Percentiles rank a stretch among this genome's conserved stretches.
Evolutionary conservation across 2,888 invertebrate species (phyloP).

Genomic region (Meta bourneti): DNA sequence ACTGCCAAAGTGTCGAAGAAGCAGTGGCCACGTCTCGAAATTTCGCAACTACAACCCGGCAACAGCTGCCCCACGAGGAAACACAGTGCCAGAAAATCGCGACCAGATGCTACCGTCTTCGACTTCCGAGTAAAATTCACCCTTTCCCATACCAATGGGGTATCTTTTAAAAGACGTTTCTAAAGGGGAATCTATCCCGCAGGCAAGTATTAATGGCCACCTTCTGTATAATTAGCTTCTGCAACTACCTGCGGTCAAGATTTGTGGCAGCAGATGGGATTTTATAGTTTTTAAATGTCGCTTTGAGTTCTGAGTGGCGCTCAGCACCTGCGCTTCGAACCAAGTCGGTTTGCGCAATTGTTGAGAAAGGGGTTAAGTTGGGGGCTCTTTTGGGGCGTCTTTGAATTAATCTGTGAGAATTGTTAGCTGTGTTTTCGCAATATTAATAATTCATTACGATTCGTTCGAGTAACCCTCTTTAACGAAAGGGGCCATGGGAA

Average conservation of each 20-base stretch:
- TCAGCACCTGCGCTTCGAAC: not conserved
- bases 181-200: not conserved
- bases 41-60: not conserved
- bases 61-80: not conserved
- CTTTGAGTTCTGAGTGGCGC: not conserved
- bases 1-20: not conserved
- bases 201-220: not conserved
- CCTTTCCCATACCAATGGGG: not conserved
- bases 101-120: no score
- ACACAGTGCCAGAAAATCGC: not conserved
- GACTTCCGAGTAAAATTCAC: not conserved
- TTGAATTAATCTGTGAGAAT: no score
- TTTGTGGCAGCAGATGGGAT: not conserved
- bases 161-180: not conserved
- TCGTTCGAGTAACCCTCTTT: not conserved
- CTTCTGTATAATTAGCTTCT: not conserved
- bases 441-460: not conserved
- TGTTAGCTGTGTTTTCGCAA: not conserved
- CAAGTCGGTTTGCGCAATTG: not conserved
- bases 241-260: not conserved
- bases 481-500: not conserved
- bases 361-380: not conserved
- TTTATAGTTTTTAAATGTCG: not conserved
- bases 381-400: not conserved
- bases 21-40: not conserved